phyloP scores from a whole-genome alignment of 2,888 invertebrate genomes.

The Lamellibrachia satsuma region DNA sequence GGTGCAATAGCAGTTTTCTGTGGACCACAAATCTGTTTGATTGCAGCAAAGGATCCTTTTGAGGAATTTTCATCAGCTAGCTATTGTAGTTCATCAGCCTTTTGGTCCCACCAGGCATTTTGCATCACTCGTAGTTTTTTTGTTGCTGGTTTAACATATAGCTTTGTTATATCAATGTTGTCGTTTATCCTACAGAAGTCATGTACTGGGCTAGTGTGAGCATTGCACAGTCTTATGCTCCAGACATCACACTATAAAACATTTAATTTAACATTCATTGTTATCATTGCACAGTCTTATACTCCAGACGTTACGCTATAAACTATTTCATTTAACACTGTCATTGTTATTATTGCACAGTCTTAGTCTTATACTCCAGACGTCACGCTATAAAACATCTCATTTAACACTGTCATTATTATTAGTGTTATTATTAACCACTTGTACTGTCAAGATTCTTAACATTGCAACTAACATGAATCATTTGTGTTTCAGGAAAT shows the following conservation, averaged over 20 bases:
- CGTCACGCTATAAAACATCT: not conserved
- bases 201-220: not conserved
- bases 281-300: not conserved
- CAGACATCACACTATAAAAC: not conserved
- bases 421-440: not conserved
- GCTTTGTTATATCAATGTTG: not conserved
- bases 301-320: not conserved
- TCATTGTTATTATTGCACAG: not conserved
- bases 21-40: too few species aligned
- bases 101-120: too few species aligned
- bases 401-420: not conserved
- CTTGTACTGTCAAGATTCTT: not conserved
- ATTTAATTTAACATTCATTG: not conserved
- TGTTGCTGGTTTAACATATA: not conserved
- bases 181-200: not conserved
- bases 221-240: not conserved
- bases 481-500: conserved; percentile 12
- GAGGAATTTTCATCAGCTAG: too few species aligned
- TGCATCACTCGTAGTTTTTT: too few species aligned
- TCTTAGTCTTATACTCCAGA: not conserved
- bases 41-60: too few species aligned
- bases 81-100: too few species aligned
- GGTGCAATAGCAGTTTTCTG: too few species aligned
- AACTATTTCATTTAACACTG: too few species aligned
- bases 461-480: not conserved